Conservation (phyloP, 2,797 vertebrate genomes). For the Danio albolineatus region DNA sequence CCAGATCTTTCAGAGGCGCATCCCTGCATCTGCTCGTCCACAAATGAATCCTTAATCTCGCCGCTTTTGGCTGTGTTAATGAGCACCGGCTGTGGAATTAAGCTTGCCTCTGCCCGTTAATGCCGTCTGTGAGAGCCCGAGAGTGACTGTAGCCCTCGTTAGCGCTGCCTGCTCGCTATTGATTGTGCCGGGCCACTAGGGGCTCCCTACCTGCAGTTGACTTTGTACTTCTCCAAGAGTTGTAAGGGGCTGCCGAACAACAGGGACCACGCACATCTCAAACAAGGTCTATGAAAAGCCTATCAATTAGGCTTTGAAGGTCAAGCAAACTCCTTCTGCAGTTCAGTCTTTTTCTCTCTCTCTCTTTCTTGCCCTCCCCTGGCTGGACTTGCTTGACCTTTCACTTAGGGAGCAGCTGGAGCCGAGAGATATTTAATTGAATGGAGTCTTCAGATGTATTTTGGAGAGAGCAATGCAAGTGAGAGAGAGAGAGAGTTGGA, state of each 20-base stretch:
- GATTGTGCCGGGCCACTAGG: conserved; percentile 76
- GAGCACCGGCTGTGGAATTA: conserved; percentile 73
- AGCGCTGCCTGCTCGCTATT: conserved; percentile 75
- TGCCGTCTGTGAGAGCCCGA: conserved; percentile 65
- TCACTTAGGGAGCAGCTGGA: conserved; percentile 95
- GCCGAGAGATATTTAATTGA: conserved; percentile 96
- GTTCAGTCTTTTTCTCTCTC: conserved; percentile 35
- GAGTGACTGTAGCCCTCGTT: conserved; percentile 76
- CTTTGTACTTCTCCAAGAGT: conserved; percentile 81
- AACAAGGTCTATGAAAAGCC: conserved; percentile 83
- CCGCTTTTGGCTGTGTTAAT: conserved; percentile 71
- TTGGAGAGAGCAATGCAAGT: conserved; percentile 80
- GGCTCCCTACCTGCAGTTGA: conserved; percentile 83
- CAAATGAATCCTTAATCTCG: conserved; percentile 61
- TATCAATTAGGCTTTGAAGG: conserved; percentile 93
- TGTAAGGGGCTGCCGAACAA: conserved; percentile 83
- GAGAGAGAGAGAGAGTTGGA: conserved; percentile 56
- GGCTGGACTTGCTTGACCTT: conserved; percentile 89
- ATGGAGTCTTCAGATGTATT: conserved; percentile 91
- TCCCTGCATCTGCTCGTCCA: conserved; percentile 48
- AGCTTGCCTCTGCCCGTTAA: conserved; percentile 67
- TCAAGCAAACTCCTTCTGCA: conserved; percentile 79
- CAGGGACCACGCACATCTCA: conserved; percentile 78
- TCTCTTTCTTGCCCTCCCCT: conserved; percentile 55
- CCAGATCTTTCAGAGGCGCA: conserved; percentile 29